Base-by-base conservation (phyloP, 2,797 vertebrate species). In the Sitta carolinensis region DNA sequence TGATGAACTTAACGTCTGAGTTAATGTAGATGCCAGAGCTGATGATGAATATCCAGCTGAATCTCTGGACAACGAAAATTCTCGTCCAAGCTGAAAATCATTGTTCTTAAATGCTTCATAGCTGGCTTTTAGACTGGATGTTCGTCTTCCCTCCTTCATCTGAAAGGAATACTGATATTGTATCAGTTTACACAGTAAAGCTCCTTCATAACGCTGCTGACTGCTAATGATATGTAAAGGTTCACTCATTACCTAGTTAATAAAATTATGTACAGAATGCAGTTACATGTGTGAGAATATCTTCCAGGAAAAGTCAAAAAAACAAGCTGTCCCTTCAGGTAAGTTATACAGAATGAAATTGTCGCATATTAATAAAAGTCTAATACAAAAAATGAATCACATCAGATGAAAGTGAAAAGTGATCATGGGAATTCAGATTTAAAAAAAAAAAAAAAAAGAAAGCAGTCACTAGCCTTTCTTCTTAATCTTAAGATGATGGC, bases 71-170 rank as follows among this genome's bases (percentile, higher is more conserved):
- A 99, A 96, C 0, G 98, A 98, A 94, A 99, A 99, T 90, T 99
- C 99, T 89, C 99, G 97, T 80, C 98, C 97, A 93, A 99, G 98
- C 97, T 99, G 99, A 97, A 99, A 99, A 97, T 99, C 99, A n/a
- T 98, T 99, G 97, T 99, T 99, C 97, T 99, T 99, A 97, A 99
- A 99, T 29, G 99, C 99, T 97, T 99, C 99, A 48, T 99, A 99
- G 95, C 99, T 99, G 64, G 99, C 99, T 96, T 99, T 99, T 94
- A 99, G 98, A 94, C 99, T 99, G 63, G 99, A 99, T 11, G 99
- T 99, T 97, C 99, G 97, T 61, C 99, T 97, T 75, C 99, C 99
- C 81, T 99, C 99, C 97, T 99, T 99, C 99, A 99, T 99, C 99
- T 99, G 97, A 93, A 97, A 97, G 40, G 89, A 92, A 97, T 54